These are phyloP conservation scores for Epinephelus fuscoguttatus DNA, from an alignment of 2,113 vertebrate species.

Conservation along the genomic window DNA sequence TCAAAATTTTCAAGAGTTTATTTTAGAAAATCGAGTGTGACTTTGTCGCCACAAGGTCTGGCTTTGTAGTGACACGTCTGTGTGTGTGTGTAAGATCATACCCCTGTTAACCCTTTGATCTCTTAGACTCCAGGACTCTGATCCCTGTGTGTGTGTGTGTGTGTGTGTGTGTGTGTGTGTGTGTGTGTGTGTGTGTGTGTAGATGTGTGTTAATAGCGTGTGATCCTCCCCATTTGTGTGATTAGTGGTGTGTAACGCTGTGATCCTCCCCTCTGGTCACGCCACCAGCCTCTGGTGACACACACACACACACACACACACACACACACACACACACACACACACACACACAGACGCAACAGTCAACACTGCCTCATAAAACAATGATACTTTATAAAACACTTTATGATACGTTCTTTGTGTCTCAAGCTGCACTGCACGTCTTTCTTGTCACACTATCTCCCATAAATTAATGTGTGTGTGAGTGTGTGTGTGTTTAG, in stretches of 20 bases:
- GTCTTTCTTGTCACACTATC: constrained; percentile 9
- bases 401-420: neutral
- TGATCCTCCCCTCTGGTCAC: constrained; percentile 61
- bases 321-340: constrained; percentile 4
- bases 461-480: neutral
- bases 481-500: constrained; percentile 17
- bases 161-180: constrained; percentile 37
- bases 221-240: constrained; percentile 59
- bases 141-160: constrained; percentile 23
- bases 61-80: constrained; percentile 13
- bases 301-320: constrained; percentile 23
- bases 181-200: constrained; percentile 24
- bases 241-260: constrained; percentile 53
- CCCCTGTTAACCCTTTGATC: constrained; percentile 49
- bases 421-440: neutral
- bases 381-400: neutral
- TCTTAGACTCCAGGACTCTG: constrained; percentile 16
- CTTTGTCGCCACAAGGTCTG: constrained; percentile 35
- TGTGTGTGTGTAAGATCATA: constrained; percentile 15
- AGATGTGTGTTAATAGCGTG: constrained; percentile 24
- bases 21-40: constrained; percentile 27
- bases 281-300: constrained; percentile 5
- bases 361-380: neutral
- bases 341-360: neutral
- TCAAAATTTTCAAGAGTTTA: constrained; percentile 22